Evolutionary conservation across 2,113 vertebrate genomes (phyloP).

Genomic region (Barbus barbus): DNA sequence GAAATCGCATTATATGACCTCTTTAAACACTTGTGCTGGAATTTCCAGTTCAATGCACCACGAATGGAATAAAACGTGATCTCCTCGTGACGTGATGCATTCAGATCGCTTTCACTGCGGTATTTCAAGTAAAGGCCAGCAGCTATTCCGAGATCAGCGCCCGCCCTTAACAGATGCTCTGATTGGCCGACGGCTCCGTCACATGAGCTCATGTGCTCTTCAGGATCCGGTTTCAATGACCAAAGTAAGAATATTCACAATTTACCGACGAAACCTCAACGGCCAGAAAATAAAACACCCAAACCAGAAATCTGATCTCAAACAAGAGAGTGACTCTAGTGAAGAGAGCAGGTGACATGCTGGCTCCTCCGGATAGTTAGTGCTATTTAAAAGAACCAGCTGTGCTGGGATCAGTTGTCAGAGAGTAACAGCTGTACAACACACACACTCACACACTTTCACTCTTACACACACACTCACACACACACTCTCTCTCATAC

Average conservation of each 20-base stretch:
- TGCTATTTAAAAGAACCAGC: constrained; percentile 61
- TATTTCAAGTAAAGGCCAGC: constrained; percentile 65
- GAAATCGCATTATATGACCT: no score
- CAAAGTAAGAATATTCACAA: constrained; percentile 57
- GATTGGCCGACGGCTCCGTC: constrained; percentile 51
- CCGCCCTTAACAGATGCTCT: constrained; percentile 11
- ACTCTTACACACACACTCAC: background rate
- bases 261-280: background rate
- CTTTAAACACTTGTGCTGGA: background rate
- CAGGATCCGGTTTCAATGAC: constrained; percentile 71
- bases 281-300: background rate
- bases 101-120: constrained; percentile 45
- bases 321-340: background rate
- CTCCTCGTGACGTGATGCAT: constrained; percentile 24
- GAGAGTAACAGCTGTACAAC: background rate
- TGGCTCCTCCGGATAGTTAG: background rate
- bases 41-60: constrained; percentile 2
- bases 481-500: no score
- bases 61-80: constrained; percentile 38
- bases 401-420: constrained; percentile 54
- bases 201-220: constrained; percentile 65
- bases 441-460: background rate
- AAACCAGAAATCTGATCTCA: background rate
- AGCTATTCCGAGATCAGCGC: constrained; percentile 74
- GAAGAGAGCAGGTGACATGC: background rate